Conservation (phyloP, 1,140 invertebrate genomes). For the Amphibalanus amphitrite region DNA sequence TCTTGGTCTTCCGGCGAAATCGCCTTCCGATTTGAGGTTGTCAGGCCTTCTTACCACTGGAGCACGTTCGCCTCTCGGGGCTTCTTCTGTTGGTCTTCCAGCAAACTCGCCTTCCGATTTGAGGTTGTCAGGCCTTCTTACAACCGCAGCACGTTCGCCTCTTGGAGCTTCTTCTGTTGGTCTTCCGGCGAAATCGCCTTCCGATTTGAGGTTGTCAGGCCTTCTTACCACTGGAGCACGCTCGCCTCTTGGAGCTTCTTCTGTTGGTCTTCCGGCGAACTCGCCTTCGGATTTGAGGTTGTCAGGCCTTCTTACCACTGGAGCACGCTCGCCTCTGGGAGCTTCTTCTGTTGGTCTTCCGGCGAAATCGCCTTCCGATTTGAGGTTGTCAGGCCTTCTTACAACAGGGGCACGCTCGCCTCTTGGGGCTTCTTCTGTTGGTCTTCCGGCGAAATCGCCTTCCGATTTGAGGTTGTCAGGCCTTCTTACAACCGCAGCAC, state of each 20-base stretch:
- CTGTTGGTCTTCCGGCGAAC: neutral
- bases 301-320: too few species aligned
- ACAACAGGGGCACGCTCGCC: constrained; percentile 20
- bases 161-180: constrained; percentile 10
- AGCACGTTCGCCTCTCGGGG: constrained; percentile 10
- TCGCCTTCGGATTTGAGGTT: constrained; percentile 5
- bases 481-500: constrained; percentile 21
- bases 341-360: constrained; percentile 6
- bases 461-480: constrained; percentile 31
- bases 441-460: constrained; percentile 22
- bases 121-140: neutral
- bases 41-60: too few species aligned
- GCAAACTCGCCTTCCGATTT: neutral
- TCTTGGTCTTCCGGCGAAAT: constrained; percentile 7
- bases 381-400: constrained; percentile 18
- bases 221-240: constrained; percentile 27
- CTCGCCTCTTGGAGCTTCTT: constrained; percentile 12
- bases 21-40: constrained; percentile 20
- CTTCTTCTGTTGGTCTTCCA: neutral
- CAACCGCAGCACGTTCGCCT: neutral
- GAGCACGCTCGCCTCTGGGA: constrained; percentile 16
- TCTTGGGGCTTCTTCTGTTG: neutral
- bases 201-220: constrained; percentile 32
- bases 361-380: too few species aligned
- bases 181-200: constrained; percentile 34